phyloP scores from a whole-genome alignment of 92 coral and sea anemone species.

The Phymanthus crucifer region DNA sequence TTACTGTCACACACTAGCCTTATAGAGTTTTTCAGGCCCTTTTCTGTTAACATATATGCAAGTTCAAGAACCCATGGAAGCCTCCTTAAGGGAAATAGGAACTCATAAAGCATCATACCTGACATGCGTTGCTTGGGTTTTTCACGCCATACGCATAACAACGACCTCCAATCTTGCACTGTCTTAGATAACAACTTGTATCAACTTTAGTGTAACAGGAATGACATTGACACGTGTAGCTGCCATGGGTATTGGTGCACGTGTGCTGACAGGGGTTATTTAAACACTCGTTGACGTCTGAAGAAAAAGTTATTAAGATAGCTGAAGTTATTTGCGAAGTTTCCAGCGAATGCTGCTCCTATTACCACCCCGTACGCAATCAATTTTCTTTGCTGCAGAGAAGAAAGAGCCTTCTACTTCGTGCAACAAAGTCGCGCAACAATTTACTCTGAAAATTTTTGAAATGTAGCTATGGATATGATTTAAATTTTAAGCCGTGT shows the following conservation, averaged over 20 bases:
- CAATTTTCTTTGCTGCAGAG: too few species aligned
- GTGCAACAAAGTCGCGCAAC: too few species aligned
- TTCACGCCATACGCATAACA: constrained; percentile 49
- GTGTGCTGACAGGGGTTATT: constrained; percentile 59
- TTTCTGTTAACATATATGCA: background rate
- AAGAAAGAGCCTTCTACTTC: too few species aligned
- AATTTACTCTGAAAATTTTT: too few species aligned
- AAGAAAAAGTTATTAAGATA: background rate
- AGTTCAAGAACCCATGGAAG: background rate
- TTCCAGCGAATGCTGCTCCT: too few species aligned
- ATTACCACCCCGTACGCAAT: too few species aligned
- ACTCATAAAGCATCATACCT: background rate
- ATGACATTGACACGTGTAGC: constrained; percentile 62
- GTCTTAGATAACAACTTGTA: constrained; percentile 59
- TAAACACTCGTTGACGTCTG: constrained; percentile 44
- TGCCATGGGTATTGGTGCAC: constrained; percentile 60
- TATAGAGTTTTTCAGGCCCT: too few species aligned
- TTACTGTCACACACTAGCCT: too few species aligned
- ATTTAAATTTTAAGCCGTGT: too few species aligned
- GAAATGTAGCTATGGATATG: too few species aligned
- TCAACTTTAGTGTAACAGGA: constrained; percentile 67
- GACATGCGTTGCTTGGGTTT: constrained; percentile 13
- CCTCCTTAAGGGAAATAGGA: background rate
- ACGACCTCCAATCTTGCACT: constrained; percentile 57
- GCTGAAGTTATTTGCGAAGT: too few species aligned